These are phyloP conservation scores for Ptilonorhynchus violaceus DNA, from an alignment of 2,113 vertebrate genomes.

Conservation along the genomic window DNA sequence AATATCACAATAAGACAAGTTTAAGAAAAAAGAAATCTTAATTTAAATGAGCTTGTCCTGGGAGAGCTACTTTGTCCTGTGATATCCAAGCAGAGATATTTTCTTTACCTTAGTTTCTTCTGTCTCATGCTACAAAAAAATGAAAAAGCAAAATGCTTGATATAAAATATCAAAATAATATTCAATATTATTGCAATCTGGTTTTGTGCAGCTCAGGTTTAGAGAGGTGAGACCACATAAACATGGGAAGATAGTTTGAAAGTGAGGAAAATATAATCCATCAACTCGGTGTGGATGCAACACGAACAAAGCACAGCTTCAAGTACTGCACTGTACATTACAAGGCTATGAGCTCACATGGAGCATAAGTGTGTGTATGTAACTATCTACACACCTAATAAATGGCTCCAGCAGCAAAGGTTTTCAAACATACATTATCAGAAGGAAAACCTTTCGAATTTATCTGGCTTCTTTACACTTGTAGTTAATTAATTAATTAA, in stretches of 20 bases:
- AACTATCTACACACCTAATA: not conserved
- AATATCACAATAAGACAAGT: not conserved
- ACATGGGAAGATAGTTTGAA: not conserved
- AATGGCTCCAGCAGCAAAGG: not conserved
- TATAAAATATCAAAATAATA: not conserved
- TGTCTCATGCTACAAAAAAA: not conserved
- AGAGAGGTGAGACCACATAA: not conserved
- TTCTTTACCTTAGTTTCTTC: not conserved
- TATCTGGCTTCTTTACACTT: not conserved
- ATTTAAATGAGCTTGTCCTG: not conserved
- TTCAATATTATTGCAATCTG: not conserved
- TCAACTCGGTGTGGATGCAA: not conserved
- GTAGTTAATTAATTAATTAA: not conserved
- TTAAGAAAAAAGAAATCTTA: not conserved
- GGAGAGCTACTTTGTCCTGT: not conserved
- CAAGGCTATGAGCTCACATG: not conserved
- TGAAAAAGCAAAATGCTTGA: not conserved
- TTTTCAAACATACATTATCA: not conserved
- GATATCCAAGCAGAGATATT: not conserved
- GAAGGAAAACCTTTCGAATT: not conserved
- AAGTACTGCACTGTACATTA: not conserved
- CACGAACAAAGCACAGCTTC: not conserved
- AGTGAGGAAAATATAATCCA: not conserved
- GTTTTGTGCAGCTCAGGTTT: not conserved
- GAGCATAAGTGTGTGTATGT: accelerated